phyloP scores from a whole-genome alignment of 92 coral and sea anemone genomes.

The Epizoanthus stellaris region DNA sequence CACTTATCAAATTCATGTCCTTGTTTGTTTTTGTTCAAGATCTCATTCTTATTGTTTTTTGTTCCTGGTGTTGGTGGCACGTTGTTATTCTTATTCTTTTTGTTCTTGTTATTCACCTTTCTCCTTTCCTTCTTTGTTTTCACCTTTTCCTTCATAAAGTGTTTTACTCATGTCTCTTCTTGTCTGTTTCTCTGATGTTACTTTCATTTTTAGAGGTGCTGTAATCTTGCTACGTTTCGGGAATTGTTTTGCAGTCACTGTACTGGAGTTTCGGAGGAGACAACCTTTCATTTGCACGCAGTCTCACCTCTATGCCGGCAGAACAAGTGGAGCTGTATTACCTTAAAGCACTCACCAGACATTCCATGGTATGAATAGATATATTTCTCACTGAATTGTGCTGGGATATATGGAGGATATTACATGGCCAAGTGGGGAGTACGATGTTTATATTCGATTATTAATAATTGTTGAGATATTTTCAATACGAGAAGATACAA shows the following conservation, averaged over 20 bases:
- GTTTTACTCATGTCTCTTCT: too few relatives aligned
- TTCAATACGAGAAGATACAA: too few relatives aligned
- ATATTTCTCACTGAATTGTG: too few relatives aligned
- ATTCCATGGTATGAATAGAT: constrained; percentile 65
- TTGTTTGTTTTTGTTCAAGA: too few relatives aligned
- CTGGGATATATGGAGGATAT: background rate
- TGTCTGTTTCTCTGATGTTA: too few relatives aligned
- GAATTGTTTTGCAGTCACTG: constrained; percentile 49
- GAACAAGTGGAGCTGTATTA: constrained; percentile 89
- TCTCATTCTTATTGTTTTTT: background rate
- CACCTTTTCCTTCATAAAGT: too few relatives aligned
- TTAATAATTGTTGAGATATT: too few relatives aligned
- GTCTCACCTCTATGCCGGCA: constrained; percentile 83
- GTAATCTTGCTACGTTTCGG: too few relatives aligned
- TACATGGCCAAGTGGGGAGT: background rate
- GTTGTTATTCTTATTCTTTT: background rate
- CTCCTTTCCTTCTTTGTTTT: too few relatives aligned
- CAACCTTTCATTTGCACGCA: constrained; percentile 80
- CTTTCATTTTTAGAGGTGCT: too few relatives aligned
- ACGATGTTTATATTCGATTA: too few relatives aligned
- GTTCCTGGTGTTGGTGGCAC: background rate
- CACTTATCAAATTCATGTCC: too few relatives aligned
- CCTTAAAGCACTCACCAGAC: constrained; percentile 85
- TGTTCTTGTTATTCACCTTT: background rate
- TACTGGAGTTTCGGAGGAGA: constrained; percentile 93